Base-by-base conservation (phyloP, 2,797 vertebrate species). In the Argentina silus region DNA sequence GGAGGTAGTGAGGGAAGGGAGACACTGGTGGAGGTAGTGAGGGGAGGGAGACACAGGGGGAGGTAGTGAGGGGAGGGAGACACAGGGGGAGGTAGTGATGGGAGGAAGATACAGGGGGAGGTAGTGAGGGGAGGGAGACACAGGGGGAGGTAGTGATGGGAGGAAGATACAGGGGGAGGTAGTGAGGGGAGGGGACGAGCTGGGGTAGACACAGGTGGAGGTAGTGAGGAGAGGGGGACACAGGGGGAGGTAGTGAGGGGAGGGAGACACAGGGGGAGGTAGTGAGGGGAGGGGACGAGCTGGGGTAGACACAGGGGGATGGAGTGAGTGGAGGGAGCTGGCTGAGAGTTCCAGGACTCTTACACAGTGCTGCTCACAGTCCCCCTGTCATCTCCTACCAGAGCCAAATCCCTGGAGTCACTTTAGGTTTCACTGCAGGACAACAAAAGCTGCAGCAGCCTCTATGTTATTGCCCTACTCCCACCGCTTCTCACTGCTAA, bases 391-490 rank as follows among this genome's bases (percentile, higher is more conserved):
- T 76, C 74, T 53, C 60, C 48, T 23, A 59, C 68, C 70, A 70
- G 71, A 62, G n/a, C 60, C 17, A 21, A 78, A 82, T 64, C 5
- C 82, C 80, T 47, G 1, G 67, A 78, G 78, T 72, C 74, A 36
- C 62, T 71, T 76, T 60, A 65, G 53, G 14, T 56, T 50, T 12
- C 47, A 27, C 61, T 21, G 66, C 50, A 44, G n/a, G 45, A 51
- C 27, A 62, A 71, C 59, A 51, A 27, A 55, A 15, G 15, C 45
- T 19, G 56, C 1, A 47, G 73, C 42, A 1, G 61, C 53, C 67
- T 69, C 42, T 15, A 9, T 6, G 60, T 78, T 78, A 86, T 77
- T 82, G 60, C 27, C 23, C 60, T 42, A 9, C 60, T 42, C 60
- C 27, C 27, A 14, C 62, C 14, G 70, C 55, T 55, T 72, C 79